These are phyloP conservation scores for Acomys russatus DNA, from an alignment of 2,797 vertebrate species.

Conservation along the genomic window DNA sequence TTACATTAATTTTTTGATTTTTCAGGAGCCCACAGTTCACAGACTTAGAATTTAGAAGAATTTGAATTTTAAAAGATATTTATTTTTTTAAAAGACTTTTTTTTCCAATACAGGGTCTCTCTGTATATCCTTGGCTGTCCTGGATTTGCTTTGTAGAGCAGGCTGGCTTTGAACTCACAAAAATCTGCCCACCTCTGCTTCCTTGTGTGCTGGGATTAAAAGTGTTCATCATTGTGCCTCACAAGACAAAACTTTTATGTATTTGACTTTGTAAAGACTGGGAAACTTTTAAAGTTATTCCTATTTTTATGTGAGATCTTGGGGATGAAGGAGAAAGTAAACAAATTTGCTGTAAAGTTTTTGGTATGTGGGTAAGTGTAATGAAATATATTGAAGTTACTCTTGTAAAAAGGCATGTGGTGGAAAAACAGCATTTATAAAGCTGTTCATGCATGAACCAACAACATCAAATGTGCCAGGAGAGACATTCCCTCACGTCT, in stretches of 20 bases:
- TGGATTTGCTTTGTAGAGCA: too few species aligned
- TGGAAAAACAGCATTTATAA: background rate
- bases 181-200: too few species aligned
- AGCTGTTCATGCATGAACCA: background rate
- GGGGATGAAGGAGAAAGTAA: background rate
- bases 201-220: too few species aligned
- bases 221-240: too few species aligned
- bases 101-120: too few species aligned
- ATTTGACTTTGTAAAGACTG: background rate
- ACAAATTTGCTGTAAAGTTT: background rate
- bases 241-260: background rate
- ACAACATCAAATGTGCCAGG: background rate
- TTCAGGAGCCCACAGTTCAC: background rate
- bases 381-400: background rate
- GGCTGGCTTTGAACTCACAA: too few species aligned
- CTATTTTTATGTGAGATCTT: background rate
- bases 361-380: background rate
- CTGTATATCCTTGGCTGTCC: too few species aligned
- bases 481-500: background rate
- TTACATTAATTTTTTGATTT: background rate
- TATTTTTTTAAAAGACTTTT: background rate
- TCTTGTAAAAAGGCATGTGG: background rate
- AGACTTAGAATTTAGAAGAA: background rate
- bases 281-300: background rate
- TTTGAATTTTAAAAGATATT: background rate